Evolutionary conservation across 2,797 vertebrate genomes (phyloP).

Genomic region (Gymnocypris eckloni): DNA sequence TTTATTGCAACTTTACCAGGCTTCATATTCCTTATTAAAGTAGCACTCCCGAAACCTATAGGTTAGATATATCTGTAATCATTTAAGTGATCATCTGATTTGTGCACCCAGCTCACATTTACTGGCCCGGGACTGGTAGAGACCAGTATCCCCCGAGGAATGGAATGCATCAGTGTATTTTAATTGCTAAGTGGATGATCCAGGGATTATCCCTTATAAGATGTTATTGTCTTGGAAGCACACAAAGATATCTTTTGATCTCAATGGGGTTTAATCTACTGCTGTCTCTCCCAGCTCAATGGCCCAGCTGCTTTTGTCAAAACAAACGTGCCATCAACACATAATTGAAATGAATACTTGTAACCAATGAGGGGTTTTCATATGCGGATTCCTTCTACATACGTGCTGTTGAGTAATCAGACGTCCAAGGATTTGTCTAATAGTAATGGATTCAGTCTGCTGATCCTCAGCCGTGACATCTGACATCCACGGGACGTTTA

Average conservation of each 20-base stretch:
- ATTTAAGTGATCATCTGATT: constrained; percentile 50
- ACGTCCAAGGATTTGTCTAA: constrained; percentile 55
- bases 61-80: neutral
- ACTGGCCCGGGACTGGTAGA: constrained; percentile 43
- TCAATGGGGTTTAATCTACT: constrained; percentile 76
- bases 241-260: constrained; percentile 84
- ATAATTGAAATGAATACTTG: constrained; percentile 74
- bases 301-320: constrained; percentile 73
- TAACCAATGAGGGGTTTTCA: constrained; percentile 75
- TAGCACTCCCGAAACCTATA: neutral
- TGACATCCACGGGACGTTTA: neutral
- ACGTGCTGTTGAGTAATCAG: constrained; percentile 67
- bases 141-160: constrained; percentile 52
- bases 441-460: constrained; percentile 59
- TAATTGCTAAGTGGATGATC: constrained; percentile 83
- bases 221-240: constrained; percentile 77
- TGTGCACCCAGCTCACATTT: constrained; percentile 36
- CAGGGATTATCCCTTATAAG: constrained; percentile 81
- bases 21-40: constrained; percentile 22
- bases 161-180: constrained; percentile 71
- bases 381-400: constrained; percentile 73
- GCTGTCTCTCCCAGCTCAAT: constrained; percentile 73
- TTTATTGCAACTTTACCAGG: neutral
- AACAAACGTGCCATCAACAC: constrained; percentile 75
- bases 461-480: constrained; percentile 14